Evolutionary conservation across 2,113 vertebrate species (phyloP).

Genomic region (Catharus fuscescens): DNA sequence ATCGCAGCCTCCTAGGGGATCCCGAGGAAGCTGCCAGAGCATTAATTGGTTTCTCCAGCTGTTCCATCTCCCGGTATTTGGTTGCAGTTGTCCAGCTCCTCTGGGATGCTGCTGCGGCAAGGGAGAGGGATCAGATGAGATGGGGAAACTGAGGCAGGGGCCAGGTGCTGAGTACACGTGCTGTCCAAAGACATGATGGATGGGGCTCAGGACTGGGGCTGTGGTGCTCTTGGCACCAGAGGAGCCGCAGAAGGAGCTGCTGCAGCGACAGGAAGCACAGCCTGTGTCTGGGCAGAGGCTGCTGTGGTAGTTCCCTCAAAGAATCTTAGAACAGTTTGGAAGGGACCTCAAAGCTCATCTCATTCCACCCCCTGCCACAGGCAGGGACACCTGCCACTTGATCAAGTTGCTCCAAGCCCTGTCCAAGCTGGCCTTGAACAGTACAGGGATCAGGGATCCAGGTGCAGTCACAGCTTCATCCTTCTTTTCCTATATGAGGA

Average conservation of each 20-base stretch:
- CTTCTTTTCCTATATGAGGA: not conserved
- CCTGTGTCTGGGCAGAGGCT: accelerated
- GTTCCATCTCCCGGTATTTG: not conserved
- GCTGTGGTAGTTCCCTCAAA: not conserved
- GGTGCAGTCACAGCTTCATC: not conserved
- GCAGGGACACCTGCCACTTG: not conserved
- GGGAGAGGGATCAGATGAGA: not conserved
- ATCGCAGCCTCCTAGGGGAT: not conserved
- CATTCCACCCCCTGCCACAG: not conserved
- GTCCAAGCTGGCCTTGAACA: not conserved
- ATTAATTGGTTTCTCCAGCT: not conserved
- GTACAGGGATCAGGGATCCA: too few relatives aligned
- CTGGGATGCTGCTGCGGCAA: not conserved
- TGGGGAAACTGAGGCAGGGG: not conserved
- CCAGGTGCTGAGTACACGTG: accelerated
- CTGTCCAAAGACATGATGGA: not conserved
- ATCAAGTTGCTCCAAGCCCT: not conserved
- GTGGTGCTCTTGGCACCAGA: not conserved
- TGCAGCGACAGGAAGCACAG: not conserved
- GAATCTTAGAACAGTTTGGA: not conserved
- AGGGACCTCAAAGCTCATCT: not conserved
- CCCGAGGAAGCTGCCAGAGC: not conserved
- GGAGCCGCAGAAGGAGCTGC: not conserved
- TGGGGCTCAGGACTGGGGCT: not conserved
- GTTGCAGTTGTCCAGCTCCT: not conserved